phyloP scores from a whole-genome alignment of 2,888 invertebrate species.

The Orthosia incerta region DNA sequence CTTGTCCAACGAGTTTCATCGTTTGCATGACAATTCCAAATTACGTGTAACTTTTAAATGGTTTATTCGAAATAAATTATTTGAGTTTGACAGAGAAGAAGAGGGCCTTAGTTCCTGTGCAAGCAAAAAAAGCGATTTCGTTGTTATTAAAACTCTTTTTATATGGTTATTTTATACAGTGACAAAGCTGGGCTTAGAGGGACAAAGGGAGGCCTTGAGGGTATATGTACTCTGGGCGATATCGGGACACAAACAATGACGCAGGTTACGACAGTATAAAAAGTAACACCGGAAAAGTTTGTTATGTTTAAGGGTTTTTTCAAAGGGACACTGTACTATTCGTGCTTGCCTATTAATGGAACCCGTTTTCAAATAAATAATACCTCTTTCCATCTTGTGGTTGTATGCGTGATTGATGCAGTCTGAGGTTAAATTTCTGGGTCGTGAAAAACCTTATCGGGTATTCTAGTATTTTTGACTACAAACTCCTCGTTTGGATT shows the following conservation, averaged over 20 bases:
- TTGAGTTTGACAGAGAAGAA: not conserved
- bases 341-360: not conserved
- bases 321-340: not conserved
- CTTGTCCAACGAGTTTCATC: no score
- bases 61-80: no score
- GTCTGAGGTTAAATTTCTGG: no score
- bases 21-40: no score
- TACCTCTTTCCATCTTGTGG: not conserved
- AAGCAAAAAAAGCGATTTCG: conserved; percentile 23
- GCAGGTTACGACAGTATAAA: conserved; percentile 11
- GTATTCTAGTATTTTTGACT: not conserved
- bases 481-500: no score
- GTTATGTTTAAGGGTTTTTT: not conserved
- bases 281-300: not conserved
- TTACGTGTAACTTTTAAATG: no score
- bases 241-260: conserved; percentile 35
- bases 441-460: not conserved
- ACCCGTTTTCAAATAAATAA: not conserved
- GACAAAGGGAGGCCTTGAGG: conserved; percentile 33
- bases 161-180: conserved; percentile 21
- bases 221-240: not conserved
- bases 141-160: conserved; percentile 39
- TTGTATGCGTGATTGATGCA: no score
- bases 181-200: conserved; percentile 19
- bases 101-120: not conserved